These are phyloP conservation scores for Poicephalus meyeri DNA, from an alignment of 2,113 vertebrate species.

Conservation along the genomic window DNA sequence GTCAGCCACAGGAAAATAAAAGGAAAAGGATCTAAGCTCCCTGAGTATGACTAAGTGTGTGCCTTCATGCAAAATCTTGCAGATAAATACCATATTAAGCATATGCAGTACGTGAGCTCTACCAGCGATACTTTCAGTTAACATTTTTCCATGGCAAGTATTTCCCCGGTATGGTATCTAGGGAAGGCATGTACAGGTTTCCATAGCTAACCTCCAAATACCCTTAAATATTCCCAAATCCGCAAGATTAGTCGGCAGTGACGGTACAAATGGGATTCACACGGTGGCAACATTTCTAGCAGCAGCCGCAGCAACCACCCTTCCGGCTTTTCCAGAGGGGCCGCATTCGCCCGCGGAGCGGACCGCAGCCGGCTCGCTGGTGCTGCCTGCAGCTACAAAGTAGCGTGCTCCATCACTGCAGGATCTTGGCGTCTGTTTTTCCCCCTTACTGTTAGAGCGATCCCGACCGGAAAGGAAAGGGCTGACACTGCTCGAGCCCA, in stretches of 20 bases:
- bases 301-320: not conserved
- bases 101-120: not conserved
- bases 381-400: not conserved
- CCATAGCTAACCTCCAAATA: not conserved
- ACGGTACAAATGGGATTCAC: not conserved
- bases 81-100: not conserved
- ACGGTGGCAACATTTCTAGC: slow-evolving; percentile 1
- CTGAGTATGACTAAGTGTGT: not conserved
- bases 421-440: not conserved
- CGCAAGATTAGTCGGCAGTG: not conserved
- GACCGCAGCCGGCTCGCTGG: not conserved
- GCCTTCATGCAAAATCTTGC: not conserved
- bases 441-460: not conserved
- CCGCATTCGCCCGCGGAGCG: not conserved
- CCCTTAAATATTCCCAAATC: not conserved
- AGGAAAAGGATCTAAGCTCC: not conserved
- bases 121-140: not conserved
- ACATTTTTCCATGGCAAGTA: not conserved
- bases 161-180: not conserved
- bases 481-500: not conserved
- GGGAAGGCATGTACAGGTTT: not conserved
- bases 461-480: not conserved
- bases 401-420: not conserved
- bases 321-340: slow-evolving; percentile 24
- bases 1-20: not conserved